These are phyloP conservation scores for Lepus oiostolus DNA, from an alignment of 2,797 vertebrate genomes.

Conservation along the genomic window DNA sequence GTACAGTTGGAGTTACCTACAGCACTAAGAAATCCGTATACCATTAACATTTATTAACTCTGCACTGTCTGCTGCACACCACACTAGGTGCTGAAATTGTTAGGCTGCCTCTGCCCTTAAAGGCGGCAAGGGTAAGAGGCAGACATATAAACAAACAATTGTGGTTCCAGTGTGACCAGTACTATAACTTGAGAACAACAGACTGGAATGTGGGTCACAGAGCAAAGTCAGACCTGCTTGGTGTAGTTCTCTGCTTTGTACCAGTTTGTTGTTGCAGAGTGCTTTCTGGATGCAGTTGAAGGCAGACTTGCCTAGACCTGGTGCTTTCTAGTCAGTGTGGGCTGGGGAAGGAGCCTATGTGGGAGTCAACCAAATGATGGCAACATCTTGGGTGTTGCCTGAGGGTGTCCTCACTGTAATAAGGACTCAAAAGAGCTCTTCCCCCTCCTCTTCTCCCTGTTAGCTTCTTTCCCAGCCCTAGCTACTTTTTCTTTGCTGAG, in stretches of 20 bases:
- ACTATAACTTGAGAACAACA: not conserved
- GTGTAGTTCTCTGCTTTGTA: not conserved
- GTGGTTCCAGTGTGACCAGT: not conserved
- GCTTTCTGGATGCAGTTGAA: constrained; percentile 29
- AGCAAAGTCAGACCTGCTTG: not conserved
- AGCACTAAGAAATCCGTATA: not conserved
- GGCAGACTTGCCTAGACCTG: constrained; percentile 38
- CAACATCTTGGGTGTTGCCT: constrained; percentile 24
- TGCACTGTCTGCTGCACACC: not conserved
- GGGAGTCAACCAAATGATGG: not conserved
- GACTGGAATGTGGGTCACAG: not conserved
- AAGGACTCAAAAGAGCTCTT: not conserved
- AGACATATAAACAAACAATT: constrained; percentile 29
- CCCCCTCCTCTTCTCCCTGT: not conserved
- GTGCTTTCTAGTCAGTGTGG: not conserved
- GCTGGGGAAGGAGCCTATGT: not conserved
- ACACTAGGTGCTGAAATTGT: not conserved
- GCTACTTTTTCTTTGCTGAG: constrained; percentile 10
- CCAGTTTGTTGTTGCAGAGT: not conserved
- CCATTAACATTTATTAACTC: constrained; percentile 8
- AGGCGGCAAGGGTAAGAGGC: not conserved
- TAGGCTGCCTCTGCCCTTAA: constrained; percentile 3
- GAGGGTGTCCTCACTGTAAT: not conserved
- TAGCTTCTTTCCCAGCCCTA: not conserved
- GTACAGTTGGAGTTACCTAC: not conserved